Percentiles rank a stretch among this genome's conserved stretches.
Evolutionary conservation across 2,888 invertebrate genomes (phyloP).

Genomic region (Xanthia icteritia): DNA sequence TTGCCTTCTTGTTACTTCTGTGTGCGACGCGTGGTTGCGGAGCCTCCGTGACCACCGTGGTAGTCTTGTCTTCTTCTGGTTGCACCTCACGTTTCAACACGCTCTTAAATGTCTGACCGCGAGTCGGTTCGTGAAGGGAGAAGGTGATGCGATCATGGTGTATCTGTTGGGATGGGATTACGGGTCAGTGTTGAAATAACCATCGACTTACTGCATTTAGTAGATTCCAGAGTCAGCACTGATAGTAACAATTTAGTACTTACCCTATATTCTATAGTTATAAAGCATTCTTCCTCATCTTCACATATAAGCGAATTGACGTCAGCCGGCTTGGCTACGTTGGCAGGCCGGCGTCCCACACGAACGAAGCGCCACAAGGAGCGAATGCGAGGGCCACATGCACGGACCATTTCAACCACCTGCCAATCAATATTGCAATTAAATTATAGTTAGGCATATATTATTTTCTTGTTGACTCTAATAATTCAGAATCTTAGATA

Average conservation of each 20-base stretch:
- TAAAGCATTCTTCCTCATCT: slow-evolving; percentile 86
- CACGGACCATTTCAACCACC: slow-evolving; percentile 82
- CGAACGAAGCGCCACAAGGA: slow-evolving; percentile 86
- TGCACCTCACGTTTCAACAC: slow-evolving; percentile 81
- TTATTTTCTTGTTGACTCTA: slow-evolving; percentile 1
- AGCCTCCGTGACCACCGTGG: slow-evolving; percentile 62
- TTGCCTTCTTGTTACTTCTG: slow-evolving; percentile 70
- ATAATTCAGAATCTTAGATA: background rate
- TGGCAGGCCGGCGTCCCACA: slow-evolving; percentile 79
- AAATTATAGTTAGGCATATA: background rate
- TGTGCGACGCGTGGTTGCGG: slow-evolving; percentile 60
- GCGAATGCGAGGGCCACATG: slow-evolving; percentile 85
- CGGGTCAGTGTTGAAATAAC: slow-evolving; percentile 9
- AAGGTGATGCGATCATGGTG: slow-evolving; percentile 88
- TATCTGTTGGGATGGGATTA: slow-evolving; percentile 73
- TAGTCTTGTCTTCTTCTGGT: slow-evolving; percentile 71
- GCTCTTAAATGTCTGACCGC: slow-evolving; percentile 87
- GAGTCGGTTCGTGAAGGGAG: slow-evolving; percentile 85
- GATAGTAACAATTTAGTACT: slow-evolving; percentile 39
- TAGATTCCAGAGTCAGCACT: background rate
- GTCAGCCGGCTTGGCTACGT: slow-evolving; percentile 84
- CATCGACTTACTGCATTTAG: background rate
- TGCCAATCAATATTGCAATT: slow-evolving; percentile 52
- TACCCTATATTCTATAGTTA: slow-evolving; percentile 86
- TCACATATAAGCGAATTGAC: slow-evolving; percentile 87